Conservation (phyloP, 2,797 vertebrate species). For the Bovichtus variegatus region DNA sequence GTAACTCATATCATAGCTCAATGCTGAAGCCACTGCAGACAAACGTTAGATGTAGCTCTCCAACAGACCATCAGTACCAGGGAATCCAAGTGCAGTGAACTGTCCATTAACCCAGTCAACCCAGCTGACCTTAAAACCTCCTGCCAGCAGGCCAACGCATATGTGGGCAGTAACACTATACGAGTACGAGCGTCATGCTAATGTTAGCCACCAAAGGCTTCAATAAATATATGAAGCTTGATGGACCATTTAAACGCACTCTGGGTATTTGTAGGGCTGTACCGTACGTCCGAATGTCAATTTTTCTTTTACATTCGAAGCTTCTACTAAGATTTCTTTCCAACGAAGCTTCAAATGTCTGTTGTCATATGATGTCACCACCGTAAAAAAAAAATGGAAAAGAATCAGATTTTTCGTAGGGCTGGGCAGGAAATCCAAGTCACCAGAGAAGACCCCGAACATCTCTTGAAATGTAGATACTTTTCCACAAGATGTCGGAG, state of each 20-base stretch:
- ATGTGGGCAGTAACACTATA: neutral
- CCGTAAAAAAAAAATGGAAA: too few relatives aligned
- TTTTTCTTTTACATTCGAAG: too few relatives aligned
- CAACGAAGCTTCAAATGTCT: too few relatives aligned
- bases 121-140: constrained; percentile 3
- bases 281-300: too few relatives aligned
- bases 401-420: too few relatives aligned
- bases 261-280: too few relatives aligned
- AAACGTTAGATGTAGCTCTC: neutral
- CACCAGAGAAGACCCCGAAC: neutral
- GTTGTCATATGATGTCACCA: too few relatives aligned
- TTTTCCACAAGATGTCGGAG: neutral
- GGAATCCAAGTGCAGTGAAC: neutral
- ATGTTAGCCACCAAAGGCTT: too few relatives aligned
- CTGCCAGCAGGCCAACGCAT: neutral
- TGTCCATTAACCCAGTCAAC: constrained; percentile 13
- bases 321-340: too few relatives aligned
- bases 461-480: neutral
- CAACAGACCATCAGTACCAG: neutral
- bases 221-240: neutral
- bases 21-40: neutral
- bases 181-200: neutral
- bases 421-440: neutral
- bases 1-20: neutral
- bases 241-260: too few relatives aligned